Evolutionary conservation across 2,797 vertebrate genomes (phyloP), one percentile per base, ranked within the genome.

Genomic region (Coregonus ussuriensis): DNA sequence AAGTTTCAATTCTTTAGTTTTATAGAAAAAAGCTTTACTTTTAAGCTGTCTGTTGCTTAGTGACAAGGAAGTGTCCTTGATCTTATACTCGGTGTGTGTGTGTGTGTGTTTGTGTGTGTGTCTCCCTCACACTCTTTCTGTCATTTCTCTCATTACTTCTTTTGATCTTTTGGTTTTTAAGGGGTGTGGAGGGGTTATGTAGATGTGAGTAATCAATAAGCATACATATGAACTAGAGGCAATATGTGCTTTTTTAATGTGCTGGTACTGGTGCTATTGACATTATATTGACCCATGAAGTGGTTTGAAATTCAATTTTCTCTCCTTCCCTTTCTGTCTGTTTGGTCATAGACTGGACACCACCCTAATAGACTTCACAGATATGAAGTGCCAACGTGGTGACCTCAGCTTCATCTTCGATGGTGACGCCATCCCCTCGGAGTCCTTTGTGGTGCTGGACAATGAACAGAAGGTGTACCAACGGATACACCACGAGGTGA

Each of bases 361-460:
- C 69, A 99, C 98, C 77, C 95, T 99, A 84, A 99, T 99, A 87
- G 98, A 99, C 91, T 99, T 99, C 93, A 98, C 96, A 0, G 98
- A 99, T 89, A 99, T 99, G 98, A 99, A 99, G 95, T 99, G 98
- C 93, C 98, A 99, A 94, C 96, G 98, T 71, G 98, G 98, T 78
- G 97, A 99, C 87, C 92, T 99, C 73, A 99, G 98, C 91, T 99
- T 99, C 94, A 98, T 99, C 93, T 99, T 99, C 89, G 98, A 95
- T 0, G 98, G 98, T 35, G 97, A 97, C 2, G 97, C 97, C 0
- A 75, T 95, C 21, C 97, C 97, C 83, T 96, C 98, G 0, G 96
- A 99, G 93, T 99, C 98, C 82, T 99, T 99, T 82, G 97, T 99
- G 86, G 98, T 99, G 84, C 94, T 99, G 90, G 98, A 99, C 94